phyloP scores from a whole-genome alignment of 35 echinoderm and acorn worm species.

The Acanthaster planci region DNA sequence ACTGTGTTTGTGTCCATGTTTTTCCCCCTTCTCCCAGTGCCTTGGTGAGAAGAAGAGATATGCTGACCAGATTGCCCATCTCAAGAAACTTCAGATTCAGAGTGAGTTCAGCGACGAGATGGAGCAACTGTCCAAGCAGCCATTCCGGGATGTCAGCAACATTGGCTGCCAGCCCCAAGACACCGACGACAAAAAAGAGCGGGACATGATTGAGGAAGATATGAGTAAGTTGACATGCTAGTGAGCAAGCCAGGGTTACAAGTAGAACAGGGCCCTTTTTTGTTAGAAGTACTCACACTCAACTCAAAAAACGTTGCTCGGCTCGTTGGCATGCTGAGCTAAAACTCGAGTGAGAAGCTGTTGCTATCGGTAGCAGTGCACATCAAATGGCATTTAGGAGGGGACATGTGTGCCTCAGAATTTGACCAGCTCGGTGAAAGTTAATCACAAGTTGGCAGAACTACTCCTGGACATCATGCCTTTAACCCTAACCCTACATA shows the following conservation, averaged over 20 bases:
- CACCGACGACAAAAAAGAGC: slow-evolving; percentile 1
- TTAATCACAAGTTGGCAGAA: no score
- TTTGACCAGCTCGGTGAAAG: no score
- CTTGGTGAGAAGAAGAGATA: slow-evolving; percentile 76
- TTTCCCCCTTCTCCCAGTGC: slow-evolving; percentile 28
- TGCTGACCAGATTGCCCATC: slow-evolving; percentile 60
- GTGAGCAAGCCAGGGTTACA: background rate
- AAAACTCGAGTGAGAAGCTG: no score
- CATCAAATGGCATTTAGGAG: no score
- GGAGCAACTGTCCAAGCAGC: slow-evolving; percentile 6
- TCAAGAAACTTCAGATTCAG: slow-evolving; percentile 58
- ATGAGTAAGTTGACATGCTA: background rate
- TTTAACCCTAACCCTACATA: no score
- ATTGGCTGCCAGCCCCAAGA: background rate
- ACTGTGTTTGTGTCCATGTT: no score
- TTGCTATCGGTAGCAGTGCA: no score
- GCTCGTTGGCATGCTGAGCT: no score
- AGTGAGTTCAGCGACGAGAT: slow-evolving; percentile 21
- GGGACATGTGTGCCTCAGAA: no score
- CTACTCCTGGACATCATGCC: no score
- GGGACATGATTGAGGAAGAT: slow-evolving; percentile 33
- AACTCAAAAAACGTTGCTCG: no score
- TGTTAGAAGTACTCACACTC: background rate
- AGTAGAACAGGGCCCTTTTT: background rate
- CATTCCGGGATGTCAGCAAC: slow-evolving; percentile 38